phyloP scores from a whole-genome alignment of 2,888 invertebrate genomes.

The Atrina japonica region DNA sequence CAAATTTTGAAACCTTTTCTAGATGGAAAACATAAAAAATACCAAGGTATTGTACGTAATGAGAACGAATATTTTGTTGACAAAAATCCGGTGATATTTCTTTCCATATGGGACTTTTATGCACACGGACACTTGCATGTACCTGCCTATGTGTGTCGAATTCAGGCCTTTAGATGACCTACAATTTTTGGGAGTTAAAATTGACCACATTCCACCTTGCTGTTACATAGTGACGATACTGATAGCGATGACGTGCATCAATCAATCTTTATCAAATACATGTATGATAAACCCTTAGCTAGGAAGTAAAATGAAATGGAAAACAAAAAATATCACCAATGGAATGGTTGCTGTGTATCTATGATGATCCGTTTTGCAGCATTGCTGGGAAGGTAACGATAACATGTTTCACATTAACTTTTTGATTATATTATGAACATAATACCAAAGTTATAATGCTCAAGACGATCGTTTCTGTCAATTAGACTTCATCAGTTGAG shows the following conservation, averaged over 20 bases:
- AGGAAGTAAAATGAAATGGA: too few species aligned
- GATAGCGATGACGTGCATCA: background rate
- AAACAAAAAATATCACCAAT: too few species aligned
- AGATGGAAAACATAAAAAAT: background rate
- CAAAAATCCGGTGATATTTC: constrained; percentile 9
- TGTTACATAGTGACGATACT: constrained; percentile 37
- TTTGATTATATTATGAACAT: too few species aligned
- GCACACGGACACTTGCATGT: constrained; percentile 4
- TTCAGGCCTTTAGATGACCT: constrained; percentile 35
- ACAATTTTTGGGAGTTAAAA: constrained; percentile 41
- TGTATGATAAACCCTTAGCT: too few species aligned
- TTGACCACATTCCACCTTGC: constrained; percentile 31
- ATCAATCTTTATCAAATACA: background rate
- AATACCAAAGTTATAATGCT: too few species aligned
- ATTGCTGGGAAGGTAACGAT: constrained; percentile 3
- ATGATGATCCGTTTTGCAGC: constrained; percentile 1
- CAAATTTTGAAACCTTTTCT: background rate
- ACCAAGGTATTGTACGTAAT: background rate
- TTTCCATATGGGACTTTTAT: constrained; percentile 2
- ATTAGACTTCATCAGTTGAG: too few species aligned
- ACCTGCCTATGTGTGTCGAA: constrained; percentile 28
- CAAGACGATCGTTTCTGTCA: too few species aligned
- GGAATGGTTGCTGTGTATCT: too few species aligned
- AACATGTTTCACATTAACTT: too few species aligned
- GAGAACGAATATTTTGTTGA: constrained; percentile 2